These are phyloP conservation scores for Catonia carolina DNA, from an alignment of 2,888 invertebrate species.

Conservation along the genomic window DNA sequence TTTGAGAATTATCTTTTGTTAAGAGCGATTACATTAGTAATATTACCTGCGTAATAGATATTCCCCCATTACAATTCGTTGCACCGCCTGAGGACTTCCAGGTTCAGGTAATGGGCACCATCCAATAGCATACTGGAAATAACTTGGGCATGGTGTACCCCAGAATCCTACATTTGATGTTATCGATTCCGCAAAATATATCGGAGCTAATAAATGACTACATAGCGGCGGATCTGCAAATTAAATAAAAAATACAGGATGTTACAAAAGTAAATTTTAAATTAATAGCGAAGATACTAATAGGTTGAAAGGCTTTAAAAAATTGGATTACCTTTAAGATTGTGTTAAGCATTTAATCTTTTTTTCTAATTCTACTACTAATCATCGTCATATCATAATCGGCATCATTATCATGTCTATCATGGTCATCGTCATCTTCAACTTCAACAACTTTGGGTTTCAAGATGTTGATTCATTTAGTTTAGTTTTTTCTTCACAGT, in stretches of 20 bases:
- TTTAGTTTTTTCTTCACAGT: too few relatives aligned
- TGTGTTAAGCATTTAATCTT: too few relatives aligned
- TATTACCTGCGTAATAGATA: slow-evolving; percentile 30
- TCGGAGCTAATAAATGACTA: slow-evolving; percentile 62
- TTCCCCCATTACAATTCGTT: slow-evolving; percentile 33
- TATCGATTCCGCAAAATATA: slow-evolving; percentile 59
- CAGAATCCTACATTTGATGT: slow-evolving; percentile 54
- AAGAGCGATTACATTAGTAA: too few relatives aligned
- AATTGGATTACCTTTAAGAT: not conserved
- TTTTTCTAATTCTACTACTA: too few relatives aligned
- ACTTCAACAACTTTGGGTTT: too few relatives aligned
- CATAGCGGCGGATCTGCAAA: slow-evolving; percentile 51
- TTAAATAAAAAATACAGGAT: too few relatives aligned
- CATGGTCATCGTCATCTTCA: too few relatives aligned
- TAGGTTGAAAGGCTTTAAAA: too few relatives aligned
- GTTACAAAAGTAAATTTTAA: not conserved
- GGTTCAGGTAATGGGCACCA: slow-evolving; percentile 25
- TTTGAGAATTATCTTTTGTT: too few relatives aligned
- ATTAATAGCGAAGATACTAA: not conserved
- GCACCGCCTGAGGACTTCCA: not conserved
- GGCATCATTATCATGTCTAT: too few relatives aligned
- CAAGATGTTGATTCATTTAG: too few relatives aligned
- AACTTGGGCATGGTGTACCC: slow-evolving; percentile 53
- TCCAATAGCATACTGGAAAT: slow-evolving; percentile 29
- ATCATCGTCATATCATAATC: too few relatives aligned